These are phyloP conservation scores for Fissipunctia ypsillon DNA, from an alignment of 2,888 invertebrate genomes.

Conservation along the genomic window DNA sequence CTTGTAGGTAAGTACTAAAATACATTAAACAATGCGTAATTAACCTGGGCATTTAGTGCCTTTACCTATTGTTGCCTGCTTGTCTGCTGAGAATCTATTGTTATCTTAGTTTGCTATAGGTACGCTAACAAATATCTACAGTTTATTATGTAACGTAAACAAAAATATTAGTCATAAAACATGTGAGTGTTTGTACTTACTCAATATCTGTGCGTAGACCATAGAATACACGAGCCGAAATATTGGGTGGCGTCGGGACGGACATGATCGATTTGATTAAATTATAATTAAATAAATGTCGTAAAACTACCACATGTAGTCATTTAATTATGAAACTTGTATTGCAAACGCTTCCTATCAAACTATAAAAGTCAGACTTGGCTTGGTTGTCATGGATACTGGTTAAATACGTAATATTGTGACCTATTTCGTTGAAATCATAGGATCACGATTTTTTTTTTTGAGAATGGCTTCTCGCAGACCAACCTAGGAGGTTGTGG, in stretches of 20 bases:
- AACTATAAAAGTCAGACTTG: constrained; percentile 28
- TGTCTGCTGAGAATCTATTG: constrained; percentile 27
- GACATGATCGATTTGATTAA: constrained; percentile 74
- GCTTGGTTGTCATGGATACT: constrained; percentile 62
- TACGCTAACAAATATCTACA: constrained; percentile 3
- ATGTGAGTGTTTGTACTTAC: constrained; percentile 76
- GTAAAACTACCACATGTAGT: constrained; percentile 45
- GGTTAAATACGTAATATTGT: constrained; percentile 1
- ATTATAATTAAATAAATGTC: constrained; percentile 63
- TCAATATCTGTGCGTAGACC: constrained; percentile 92
- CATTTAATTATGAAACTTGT: constrained; percentile 53
- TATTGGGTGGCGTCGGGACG: constrained; percentile 82
- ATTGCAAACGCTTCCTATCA: constrained; percentile 23
- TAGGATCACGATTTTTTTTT: not conserved
- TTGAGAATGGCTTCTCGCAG: not conserved
- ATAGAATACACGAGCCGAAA: constrained; percentile 91
- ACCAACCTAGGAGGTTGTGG: not conserved
- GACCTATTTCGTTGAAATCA: constrained; percentile 38
- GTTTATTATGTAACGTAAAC: constrained; percentile 22
- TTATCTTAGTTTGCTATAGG: constrained; percentile 6
- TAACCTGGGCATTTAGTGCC: not conserved
- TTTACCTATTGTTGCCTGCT: not conserved
- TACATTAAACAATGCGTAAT: constrained; percentile 38
- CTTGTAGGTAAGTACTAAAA: not conserved
- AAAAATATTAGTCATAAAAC: constrained; percentile 23